A percentile compares a stretch with the other conserved stretches of the same genome.
Conservation (phyloP, 2,888 invertebrate genomes). For the Brachypalpus laphriformis region DNA sequence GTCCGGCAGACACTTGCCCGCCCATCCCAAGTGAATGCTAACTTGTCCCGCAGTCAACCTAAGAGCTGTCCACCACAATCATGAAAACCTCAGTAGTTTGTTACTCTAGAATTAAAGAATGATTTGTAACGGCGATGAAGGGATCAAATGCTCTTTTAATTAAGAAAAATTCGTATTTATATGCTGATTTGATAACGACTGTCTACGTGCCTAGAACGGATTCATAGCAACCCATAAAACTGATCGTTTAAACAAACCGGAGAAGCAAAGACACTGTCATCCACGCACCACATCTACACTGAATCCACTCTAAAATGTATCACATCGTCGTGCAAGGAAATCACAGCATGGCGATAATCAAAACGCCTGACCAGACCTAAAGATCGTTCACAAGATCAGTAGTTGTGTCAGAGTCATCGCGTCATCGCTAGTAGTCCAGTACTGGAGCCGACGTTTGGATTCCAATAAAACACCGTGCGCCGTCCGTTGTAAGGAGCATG, state of each 20-base stretch:
- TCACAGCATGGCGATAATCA: constrained; percentile 56
- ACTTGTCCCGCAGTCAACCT: constrained; percentile 47
- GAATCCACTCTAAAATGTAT: constrained; percentile 66
- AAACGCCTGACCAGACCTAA: constrained; percentile 41
- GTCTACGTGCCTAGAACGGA: not conserved
- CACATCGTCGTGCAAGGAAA: constrained; percentile 31
- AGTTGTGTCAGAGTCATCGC: constrained; percentile 61
- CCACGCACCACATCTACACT: constrained; percentile 38
- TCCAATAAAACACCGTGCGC: constrained; percentile 29
- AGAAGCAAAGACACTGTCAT: constrained; percentile 3
- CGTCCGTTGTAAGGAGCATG: constrained; percentile 30
- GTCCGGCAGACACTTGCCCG: constrained; percentile 46
- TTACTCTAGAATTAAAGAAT: constrained; percentile 53
- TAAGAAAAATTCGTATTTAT: constrained; percentile 59
- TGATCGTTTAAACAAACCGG: constrained; percentile 25
- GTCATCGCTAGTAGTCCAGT: constrained; percentile 54
- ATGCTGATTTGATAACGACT: constrained; percentile 65
- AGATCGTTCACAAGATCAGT: constrained; percentile 57
- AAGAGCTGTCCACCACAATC: not conserved
- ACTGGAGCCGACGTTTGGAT: constrained; percentile 20
- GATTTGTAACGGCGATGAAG: constrained; percentile 59
- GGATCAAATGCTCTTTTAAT: constrained; percentile 69
- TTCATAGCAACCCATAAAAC: constrained; percentile 29
- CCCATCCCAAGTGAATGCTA: constrained; percentile 59
- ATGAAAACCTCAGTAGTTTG: constrained; percentile 34